phyloP scores from a whole-genome alignment of 2,888 invertebrate species.

The Meteorus colon region DNA sequence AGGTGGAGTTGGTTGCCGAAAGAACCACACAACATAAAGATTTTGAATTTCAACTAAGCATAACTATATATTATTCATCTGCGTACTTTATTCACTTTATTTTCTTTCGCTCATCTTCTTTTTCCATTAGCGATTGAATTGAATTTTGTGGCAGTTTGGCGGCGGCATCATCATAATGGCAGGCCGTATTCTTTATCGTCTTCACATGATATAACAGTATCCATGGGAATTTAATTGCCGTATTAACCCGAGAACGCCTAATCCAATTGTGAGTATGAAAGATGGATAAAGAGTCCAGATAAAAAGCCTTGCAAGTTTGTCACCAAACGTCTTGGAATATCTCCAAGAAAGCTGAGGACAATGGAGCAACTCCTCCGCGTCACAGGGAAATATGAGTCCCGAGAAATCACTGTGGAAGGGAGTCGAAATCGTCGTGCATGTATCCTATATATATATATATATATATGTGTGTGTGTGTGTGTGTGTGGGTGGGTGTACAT shows the following conservation, averaged over 20 bases:
- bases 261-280: not conserved
- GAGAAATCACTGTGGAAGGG: constrained; percentile 58
- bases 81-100: not conserved
- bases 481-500: not conserved
- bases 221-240: too few relatives aligned
- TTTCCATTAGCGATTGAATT: not conserved
- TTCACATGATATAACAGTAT: too few relatives aligned
- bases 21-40: constrained; percentile 48
- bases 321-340: constrained; percentile 59
- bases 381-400: constrained; percentile 70
- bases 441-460: not conserved
- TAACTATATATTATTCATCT: not conserved
- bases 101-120: not conserved
- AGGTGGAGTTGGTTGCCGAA: constrained; percentile 66
- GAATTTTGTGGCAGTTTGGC: not conserved
- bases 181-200: too few relatives aligned
- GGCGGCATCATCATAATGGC: too few relatives aligned
- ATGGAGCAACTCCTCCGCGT: constrained; percentile 71
- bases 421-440: constrained; percentile 23
- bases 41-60: not conserved
- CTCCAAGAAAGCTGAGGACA: constrained; percentile 71
- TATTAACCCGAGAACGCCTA: too few relatives aligned
- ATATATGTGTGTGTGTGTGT: too few relatives aligned
- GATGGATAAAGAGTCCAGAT: not conserved
- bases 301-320: not conserved